These are phyloP conservation scores for Tamandua tetradactyla DNA, from an alignment of 2,797 vertebrate genomes.

Conservation along the genomic window DNA sequence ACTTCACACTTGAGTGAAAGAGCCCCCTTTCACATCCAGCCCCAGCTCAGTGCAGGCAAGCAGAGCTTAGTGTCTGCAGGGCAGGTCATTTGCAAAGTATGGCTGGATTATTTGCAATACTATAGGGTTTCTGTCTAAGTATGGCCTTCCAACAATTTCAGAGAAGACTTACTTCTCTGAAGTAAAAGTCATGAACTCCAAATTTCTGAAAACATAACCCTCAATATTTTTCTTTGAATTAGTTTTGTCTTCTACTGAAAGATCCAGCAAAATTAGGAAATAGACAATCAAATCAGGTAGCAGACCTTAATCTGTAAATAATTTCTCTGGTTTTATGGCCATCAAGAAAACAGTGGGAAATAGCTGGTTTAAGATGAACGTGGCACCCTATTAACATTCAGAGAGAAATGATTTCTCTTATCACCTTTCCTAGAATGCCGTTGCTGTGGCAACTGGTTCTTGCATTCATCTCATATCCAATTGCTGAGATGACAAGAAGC, in stretches of 20 bases:
- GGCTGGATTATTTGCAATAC: neutral
- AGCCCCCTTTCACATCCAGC: neutral
- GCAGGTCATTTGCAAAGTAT: neutral
- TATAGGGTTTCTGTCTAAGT: neutral
- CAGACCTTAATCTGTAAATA: conserved; percentile 73
- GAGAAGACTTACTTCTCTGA: neutral
- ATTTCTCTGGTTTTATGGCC: conserved; percentile 66
- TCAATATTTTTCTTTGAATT: conserved; percentile 34
- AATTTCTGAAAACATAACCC: conserved; percentile 34
- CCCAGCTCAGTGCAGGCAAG: neutral
- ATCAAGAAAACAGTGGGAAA: conserved; percentile 77
- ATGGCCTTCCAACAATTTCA: conserved; percentile 20
- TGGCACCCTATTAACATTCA: conserved; percentile 79
- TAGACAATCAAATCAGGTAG: conserved; percentile 48
- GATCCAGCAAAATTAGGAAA: conserved; percentile 49
- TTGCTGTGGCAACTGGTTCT: conserved; percentile 77
- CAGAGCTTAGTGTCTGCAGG: neutral
- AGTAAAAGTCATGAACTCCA: conserved; percentile 44
- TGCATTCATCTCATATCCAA: conserved; percentile 60
- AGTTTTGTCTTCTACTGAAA: neutral
- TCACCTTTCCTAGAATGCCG: conserved; percentile 72
- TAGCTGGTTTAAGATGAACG: conserved; percentile 65
- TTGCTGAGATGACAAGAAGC: conserved; percentile 69
- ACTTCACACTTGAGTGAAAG: neutral
- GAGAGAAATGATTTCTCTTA: conserved; percentile 76